Evolutionary conservation across 2,113 vertebrate genomes (phyloP).

Genomic region (Toxostoma redivivum): DNA sequence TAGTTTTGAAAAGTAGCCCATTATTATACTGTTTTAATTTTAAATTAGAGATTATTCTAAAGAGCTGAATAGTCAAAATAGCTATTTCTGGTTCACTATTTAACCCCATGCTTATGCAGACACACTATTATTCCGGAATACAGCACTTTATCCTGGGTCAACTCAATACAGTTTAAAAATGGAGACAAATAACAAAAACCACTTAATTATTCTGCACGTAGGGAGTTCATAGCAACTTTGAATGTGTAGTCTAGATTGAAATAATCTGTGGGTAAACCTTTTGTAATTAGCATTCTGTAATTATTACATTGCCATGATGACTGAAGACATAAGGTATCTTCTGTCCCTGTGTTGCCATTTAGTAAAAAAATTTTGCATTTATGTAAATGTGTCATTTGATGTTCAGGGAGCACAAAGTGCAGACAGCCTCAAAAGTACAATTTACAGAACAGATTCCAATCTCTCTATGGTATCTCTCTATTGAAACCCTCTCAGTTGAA

Average conservation of each 20-base stretch:
- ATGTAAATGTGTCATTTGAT: neutral
- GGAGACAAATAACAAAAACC: neutral
- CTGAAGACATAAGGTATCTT: neutral
- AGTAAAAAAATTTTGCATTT: neutral
- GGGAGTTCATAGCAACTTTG: neutral
- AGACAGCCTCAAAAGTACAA: neutral
- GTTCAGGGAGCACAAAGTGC: neutral
- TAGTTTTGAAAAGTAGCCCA: neutral
- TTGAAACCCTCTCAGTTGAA: neutral
- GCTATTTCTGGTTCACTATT: neutral
- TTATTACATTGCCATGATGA: neutral
- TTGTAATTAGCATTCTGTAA: constrained; percentile 14
- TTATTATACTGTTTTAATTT: neutral
- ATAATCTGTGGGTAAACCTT: neutral
- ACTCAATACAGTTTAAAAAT: neutral
- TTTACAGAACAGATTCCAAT: neutral
- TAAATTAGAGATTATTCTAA: neutral
- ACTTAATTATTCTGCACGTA: neutral
- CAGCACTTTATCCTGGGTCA: neutral
- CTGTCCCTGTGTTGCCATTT: neutral
- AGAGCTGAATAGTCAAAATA: neutral
- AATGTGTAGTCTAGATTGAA: neutral
- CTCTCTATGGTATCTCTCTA: neutral
- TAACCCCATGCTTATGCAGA: neutral
- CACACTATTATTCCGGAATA: neutral